A percentile compares a stretch with the other conserved stretches of the same genome.
phyloP scores from a whole-genome alignment of 1,140 invertebrate species.

The Dreissena polymorpha region DNA sequence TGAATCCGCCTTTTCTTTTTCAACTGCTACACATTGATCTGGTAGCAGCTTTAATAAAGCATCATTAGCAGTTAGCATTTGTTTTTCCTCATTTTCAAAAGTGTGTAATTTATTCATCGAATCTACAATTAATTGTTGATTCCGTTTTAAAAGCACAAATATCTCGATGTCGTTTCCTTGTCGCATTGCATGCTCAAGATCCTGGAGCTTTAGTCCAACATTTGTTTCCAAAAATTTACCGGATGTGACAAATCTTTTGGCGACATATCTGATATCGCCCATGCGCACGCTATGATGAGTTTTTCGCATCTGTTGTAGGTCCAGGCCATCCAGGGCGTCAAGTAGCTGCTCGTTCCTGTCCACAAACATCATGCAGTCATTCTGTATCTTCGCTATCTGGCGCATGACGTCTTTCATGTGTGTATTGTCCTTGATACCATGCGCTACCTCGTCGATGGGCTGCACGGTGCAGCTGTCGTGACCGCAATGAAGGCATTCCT shows the following conservation, averaged over 20 bases:
- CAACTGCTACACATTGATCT: too few species aligned
- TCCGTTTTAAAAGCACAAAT: constrained; percentile 20
- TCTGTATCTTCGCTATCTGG: neutral
- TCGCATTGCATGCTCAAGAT: constrained; percentile 3
- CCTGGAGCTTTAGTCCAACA: constrained; percentile 2
- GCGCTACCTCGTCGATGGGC: constrained; percentile 38
- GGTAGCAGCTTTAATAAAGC: too few species aligned
- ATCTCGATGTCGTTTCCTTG: constrained; percentile 1
- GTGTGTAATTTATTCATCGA: neutral
- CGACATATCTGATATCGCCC: too few species aligned
- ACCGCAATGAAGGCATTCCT: constrained; percentile 4
- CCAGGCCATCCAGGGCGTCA: neutral
- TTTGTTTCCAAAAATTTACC: constrained; percentile 19
- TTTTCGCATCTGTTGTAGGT: too few species aligned
- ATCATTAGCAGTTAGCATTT: too few species aligned
- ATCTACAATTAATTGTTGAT: neutral
- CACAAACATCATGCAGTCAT: neutral
- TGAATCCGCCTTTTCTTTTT: too few species aligned
- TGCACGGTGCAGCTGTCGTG: constrained; percentile 21
- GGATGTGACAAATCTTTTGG: neutral
- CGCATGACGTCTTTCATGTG: neutral
- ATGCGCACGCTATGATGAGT: too few species aligned
- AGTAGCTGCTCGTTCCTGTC: neutral
- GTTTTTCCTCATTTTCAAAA: too few species aligned
- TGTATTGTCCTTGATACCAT: neutral